phyloP scores from a whole-genome alignment of 1,140 invertebrate genomes.

The Anastatus disparis region DNA sequence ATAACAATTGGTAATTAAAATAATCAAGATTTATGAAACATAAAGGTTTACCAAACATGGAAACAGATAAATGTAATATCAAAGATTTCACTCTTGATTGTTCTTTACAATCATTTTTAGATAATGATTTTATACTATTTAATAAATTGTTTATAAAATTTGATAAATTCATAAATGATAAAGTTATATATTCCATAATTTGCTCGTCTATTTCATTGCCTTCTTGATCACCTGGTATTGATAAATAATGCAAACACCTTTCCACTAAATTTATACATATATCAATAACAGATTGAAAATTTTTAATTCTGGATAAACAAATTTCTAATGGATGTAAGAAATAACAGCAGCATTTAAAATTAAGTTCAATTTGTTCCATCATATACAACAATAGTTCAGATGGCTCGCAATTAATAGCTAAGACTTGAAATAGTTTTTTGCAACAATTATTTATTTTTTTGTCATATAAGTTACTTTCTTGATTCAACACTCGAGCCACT shows the following conservation, averaged over 20 bases:
- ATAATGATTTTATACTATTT: neutral
- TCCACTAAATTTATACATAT: neutral
- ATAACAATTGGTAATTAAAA: neutral
- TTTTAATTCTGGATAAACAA: neutral
- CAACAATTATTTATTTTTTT: neutral
- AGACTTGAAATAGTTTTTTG: neutral
- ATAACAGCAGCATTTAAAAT: no score
- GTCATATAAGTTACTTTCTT: neutral
- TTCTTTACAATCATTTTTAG: neutral
- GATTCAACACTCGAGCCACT: neutral
- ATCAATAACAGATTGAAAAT: neutral
- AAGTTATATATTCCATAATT: neutral
- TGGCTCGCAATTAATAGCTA: conserved; percentile 19
- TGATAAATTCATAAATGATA: neutral
- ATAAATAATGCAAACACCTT: neutral
- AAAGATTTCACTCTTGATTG: neutral
- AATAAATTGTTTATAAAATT: neutral
- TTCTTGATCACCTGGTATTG: neutral
- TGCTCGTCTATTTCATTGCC: neutral
- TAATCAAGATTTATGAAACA: neutral
- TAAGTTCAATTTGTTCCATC: no score
- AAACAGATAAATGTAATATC: neutral
- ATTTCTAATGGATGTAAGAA: neutral
- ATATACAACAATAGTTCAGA: conserved; percentile 7
- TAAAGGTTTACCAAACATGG: neutral